Percentiles rank a stretch among this genome's conserved stretches.
phyloP scores from a whole-genome alignment of 2,888 invertebrate genomes.

The Argyresthia albistria region DNA sequence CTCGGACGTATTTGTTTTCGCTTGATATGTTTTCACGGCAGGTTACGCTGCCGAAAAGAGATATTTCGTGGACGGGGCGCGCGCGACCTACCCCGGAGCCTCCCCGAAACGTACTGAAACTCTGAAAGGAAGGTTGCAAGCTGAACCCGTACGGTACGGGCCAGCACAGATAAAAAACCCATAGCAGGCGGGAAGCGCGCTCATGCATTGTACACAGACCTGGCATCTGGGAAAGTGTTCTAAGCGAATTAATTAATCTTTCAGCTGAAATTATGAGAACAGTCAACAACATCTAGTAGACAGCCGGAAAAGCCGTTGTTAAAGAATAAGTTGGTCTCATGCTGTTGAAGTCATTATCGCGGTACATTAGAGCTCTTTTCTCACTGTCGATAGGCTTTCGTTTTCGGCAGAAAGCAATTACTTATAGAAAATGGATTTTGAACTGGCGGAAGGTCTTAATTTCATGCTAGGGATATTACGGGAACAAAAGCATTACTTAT shows the following conservation, averaged over 20 bases:
- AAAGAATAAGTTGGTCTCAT: no score
- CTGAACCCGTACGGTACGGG: neutral
- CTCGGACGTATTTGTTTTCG: no score
- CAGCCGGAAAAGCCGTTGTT: no score
- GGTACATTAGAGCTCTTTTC: constrained; percentile 2
- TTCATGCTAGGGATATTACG: no score
- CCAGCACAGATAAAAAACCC: neutral
- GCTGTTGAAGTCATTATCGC: constrained; percentile 1
- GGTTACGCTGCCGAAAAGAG: no score
- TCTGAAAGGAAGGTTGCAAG: neutral
- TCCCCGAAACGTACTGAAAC: neutral
- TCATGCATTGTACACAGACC: neutral
- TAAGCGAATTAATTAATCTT: no score
- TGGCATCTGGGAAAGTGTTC: no score
- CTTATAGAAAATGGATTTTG: neutral
- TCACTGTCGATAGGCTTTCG: neutral
- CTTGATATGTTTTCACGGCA: no score
- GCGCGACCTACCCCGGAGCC: neutral
- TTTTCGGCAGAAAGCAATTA: neutral
- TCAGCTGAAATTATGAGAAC: no score
- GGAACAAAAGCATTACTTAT: no score
- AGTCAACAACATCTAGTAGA: no score
- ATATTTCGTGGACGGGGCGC: neutral
- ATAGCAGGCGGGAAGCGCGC: neutral
- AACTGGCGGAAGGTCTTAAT: neutral